These are phyloP conservation scores for Carabus problematicus DNA, from an alignment of 2,888 invertebrate genomes.

Conservation along the genomic window DNA sequence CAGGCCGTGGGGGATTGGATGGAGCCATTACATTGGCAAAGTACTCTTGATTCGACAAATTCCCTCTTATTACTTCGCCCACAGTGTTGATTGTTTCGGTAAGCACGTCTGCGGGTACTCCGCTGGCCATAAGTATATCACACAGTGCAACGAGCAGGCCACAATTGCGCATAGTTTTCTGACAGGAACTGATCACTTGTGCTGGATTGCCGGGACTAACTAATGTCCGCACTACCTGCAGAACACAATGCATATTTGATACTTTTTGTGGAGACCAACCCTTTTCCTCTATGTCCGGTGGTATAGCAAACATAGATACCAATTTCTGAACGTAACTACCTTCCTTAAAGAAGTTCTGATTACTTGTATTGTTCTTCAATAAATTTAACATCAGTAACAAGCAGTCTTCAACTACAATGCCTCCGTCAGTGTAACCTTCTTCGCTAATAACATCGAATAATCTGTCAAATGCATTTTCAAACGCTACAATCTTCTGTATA, in stretches of 20 bases:
- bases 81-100: constrained; percentile 96
- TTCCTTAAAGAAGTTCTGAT: constrained; percentile 98
- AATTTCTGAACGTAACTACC: constrained; percentile 93
- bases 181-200: constrained; percentile 80
- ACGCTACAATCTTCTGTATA: constrained; percentile 98
- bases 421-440: constrained; percentile 93
- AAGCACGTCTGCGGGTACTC: constrained; percentile 94
- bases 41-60: constrained; percentile 88
- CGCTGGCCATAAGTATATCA: constrained; percentile 92
- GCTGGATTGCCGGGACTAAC: constrained; percentile 94
- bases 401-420: constrained; percentile 98
- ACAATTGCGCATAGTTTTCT: constrained; percentile 86
- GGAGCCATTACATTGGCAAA: constrained; percentile 91
- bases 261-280: constrained; percentile 95
- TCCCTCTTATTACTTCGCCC: constrained; percentile 92
- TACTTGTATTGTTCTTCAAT: constrained; percentile 93
- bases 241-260: constrained; percentile 90
- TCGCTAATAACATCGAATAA: constrained; percentile 91
- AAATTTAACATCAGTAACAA: constrained; percentile 91
- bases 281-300: constrained; percentile 72
- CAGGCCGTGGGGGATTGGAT: constrained; percentile 91
- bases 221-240: constrained; percentile 87
- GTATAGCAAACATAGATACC: constrained; percentile 85
- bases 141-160: constrained; percentile 85
- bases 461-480: constrained; percentile 97